Conservation (phyloP, 2,888 invertebrate species). For the Strigamia transsilvanica region DNA sequence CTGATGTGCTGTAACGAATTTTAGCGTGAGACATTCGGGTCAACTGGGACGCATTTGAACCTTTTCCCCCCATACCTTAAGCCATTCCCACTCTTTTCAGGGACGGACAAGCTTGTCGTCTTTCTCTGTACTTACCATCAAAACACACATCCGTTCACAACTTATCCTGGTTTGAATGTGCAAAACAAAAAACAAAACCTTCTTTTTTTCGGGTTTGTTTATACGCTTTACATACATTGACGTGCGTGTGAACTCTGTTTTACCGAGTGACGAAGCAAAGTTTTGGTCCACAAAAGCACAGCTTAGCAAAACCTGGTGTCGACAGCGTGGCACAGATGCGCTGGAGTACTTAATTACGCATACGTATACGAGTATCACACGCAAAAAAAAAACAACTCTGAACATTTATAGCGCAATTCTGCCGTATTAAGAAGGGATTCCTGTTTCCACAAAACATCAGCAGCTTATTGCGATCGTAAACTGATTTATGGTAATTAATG, state of each 20-base stretch:
- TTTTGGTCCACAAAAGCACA: conserved; percentile 11
- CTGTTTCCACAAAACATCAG: neutral
- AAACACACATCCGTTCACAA: neutral
- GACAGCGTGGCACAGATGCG: conserved; percentile 25
- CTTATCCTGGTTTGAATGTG: neutral
- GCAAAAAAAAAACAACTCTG: neutral
- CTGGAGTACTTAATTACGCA: conserved; percentile 14
- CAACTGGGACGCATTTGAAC: conserved; percentile 25
- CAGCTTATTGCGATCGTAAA: neutral
- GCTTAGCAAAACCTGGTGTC: conserved; percentile 26
- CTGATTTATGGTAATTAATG: conserved; percentile 3
- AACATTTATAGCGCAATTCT: conserved; percentile 15
- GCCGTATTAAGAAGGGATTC: neutral
- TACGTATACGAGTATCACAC: neutral
- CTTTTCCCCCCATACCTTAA: conserved; percentile 4
- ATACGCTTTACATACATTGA: neutral
- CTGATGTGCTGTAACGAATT: conserved; percentile 30
- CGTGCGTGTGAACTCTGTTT: conserved; percentile 26
- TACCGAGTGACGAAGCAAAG: conserved; percentile 30
- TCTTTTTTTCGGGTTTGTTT: neutral
- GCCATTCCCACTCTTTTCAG: conserved; percentile 18
- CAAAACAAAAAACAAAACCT: neutral
- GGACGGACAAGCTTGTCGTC: neutral
- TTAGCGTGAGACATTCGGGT: conserved; percentile 30
- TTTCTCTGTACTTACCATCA: conserved; percentile 10